These are phyloP conservation scores for Serinus canaria DNA, from an alignment of 2,113 vertebrate species.

Conservation along the genomic window DNA sequence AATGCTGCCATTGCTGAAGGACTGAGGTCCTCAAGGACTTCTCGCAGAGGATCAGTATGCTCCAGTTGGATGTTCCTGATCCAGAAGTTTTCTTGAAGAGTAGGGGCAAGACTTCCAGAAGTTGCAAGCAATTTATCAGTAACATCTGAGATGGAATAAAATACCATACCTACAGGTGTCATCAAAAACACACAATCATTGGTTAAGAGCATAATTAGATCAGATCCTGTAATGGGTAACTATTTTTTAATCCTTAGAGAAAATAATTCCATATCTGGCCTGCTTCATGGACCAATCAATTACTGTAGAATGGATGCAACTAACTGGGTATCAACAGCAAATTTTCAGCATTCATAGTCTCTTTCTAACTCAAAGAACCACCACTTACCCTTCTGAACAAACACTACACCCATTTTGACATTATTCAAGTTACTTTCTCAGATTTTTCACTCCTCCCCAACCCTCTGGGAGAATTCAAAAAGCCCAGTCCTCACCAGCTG, in stretches of 20 bases:
- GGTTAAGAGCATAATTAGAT: neutral
- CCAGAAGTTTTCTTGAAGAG: constrained; percentile 90
- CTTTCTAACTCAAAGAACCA: neutral
- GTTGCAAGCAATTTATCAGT: constrained; percentile 88
- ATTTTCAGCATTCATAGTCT: neutral
- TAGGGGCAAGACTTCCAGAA: constrained; percentile 77
- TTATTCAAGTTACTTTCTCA: neutral
- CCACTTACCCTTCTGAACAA: neutral
- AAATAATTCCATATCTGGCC: neutral
- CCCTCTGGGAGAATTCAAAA: neutral
- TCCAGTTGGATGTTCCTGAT: constrained; percentile 73
- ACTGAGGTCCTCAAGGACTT: constrained; percentile 86
- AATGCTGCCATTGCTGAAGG: constrained; percentile 91
- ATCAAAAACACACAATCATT: constrained; percentile 9
- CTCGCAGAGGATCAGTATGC: constrained; percentile 66
- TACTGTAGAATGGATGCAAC: neutral
- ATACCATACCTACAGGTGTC: constrained; percentile 85
- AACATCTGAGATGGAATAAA: constrained; percentile 96
- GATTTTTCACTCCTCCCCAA: neutral
- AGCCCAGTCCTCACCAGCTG: constrained; percentile 80
- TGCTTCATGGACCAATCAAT: neutral
- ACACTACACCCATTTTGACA: neutral
- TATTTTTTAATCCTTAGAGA: neutral
- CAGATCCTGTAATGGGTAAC: neutral
- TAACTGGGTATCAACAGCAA: neutral